Evolutionary conservation across 2,113 vertebrate species (phyloP).

Genomic region (Tachycineta bicolor): DNA sequence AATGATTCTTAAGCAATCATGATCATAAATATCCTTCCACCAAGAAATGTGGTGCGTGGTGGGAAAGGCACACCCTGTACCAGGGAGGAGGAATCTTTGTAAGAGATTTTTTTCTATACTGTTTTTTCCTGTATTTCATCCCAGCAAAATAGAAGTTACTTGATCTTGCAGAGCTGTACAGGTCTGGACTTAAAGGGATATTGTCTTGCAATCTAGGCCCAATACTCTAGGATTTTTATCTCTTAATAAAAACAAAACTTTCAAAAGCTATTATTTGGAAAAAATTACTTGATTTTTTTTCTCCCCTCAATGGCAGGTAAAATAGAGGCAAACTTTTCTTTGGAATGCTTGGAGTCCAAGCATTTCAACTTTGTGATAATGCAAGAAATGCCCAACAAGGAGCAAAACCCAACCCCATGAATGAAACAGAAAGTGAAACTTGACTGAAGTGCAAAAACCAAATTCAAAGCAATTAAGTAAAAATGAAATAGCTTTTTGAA

Average conservation of each 20-base stretch:
- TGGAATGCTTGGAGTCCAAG: neutral
- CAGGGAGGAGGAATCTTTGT: neutral
- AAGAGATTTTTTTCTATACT: constrained; percentile 42
- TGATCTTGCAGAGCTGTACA: constrained; percentile 7
- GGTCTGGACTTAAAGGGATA: neutral
- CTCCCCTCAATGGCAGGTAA: neutral
- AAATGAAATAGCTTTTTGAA: neutral
- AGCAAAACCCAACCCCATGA: neutral
- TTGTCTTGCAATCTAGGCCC: neutral
- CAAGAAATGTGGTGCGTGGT: neutral
- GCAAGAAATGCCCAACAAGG: neutral
- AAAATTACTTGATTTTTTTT: neutral
- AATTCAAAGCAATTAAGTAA: neutral
- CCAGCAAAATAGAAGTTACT: neutral
- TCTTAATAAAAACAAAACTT: constrained; percentile 22
- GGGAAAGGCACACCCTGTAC: neutral
- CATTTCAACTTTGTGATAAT: neutral
- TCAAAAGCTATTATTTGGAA: neutral
- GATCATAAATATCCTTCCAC: neutral
- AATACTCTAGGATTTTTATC: constrained; percentile 13
- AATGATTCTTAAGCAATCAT: neutral
- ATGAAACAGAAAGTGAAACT: neutral
- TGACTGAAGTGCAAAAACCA: neutral
- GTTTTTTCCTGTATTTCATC: constrained; percentile 48
- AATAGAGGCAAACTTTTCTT: neutral